phyloP scores from a whole-genome alignment of 2,797 vertebrate genomes.

The Taeniopygia guttata region DNA sequence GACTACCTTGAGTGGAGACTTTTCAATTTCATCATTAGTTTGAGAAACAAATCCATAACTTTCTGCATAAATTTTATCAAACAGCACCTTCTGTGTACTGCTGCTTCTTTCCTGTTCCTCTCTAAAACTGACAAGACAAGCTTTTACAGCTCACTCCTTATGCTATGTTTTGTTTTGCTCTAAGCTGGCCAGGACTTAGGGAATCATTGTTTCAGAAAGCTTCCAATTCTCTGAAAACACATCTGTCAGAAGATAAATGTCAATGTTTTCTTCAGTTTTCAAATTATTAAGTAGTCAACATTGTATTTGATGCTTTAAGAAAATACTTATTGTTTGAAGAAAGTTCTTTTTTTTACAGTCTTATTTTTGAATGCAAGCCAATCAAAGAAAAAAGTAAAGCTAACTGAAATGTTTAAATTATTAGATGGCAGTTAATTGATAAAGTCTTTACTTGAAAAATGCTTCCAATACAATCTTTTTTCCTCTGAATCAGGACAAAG shows the following conservation, averaged over 20 bases:
- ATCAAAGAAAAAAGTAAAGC: not conserved
- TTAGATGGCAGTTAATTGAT: not conserved
- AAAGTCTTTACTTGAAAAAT: not conserved
- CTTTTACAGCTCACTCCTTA: not conserved
- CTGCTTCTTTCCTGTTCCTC: not conserved
- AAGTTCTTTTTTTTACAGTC: fast-evolving
- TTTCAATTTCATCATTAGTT: not conserved
- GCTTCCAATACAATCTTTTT: not conserved
- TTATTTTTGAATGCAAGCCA: not conserved
- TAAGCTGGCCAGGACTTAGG: not conserved
- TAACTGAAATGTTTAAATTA: not conserved
- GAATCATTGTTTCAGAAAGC: not conserved
- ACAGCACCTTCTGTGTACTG: not conserved
- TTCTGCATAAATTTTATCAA: not conserved
- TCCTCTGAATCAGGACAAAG: not conserved
- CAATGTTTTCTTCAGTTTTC: not conserved
- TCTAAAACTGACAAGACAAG: not conserved
- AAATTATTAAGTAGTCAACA: not conserved
- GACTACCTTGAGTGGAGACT: not conserved
- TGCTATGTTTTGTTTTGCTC: not conserved
- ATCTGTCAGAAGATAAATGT: not conserved
- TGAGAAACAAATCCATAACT: not conserved
- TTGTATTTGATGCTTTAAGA: not conserved
- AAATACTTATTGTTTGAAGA: not conserved
- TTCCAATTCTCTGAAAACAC: not conserved